Percentiles rank a stretch among this genome's conserved stretches.
Conservation (phyloP, 2,888 invertebrate species). For the Saturnia pavonia region DNA sequence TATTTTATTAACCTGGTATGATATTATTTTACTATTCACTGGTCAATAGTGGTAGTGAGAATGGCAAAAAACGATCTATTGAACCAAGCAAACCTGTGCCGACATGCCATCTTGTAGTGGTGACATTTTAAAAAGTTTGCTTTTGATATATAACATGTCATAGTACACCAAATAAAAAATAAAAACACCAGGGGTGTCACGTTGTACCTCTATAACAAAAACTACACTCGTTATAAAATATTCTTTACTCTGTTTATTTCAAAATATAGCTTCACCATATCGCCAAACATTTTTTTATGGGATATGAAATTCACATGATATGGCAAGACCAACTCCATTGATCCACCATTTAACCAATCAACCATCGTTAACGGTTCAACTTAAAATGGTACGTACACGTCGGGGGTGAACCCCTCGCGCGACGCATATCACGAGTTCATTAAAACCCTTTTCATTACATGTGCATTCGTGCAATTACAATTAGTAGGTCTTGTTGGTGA, state of each 20-base stretch:
- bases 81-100: too few species aligned
- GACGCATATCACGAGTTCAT: conserved; percentile 57
- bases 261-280: background rate
- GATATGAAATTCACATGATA: conserved; percentile 27
- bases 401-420: conserved; percentile 41
- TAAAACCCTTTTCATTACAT: conserved; percentile 64
- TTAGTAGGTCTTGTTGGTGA: conserved; percentile 46
- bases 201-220: background rate
- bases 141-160: background rate
- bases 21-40: too few species aligned
- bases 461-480: conserved; percentile 62
- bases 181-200: background rate
- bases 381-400: conserved; percentile 30
- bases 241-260: background rate
- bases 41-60: too few species aligned
- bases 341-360: conserved; percentile 26
- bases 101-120: too few species aligned
- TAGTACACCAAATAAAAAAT: background rate
- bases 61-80: too few species aligned
- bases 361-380: conserved; percentile 29
- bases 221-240: background rate
- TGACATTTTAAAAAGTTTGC: too few species aligned
- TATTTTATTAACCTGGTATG: too few species aligned
- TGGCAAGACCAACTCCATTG: conserved; percentile 34
- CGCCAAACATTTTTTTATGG: background rate